A percentile compares a stretch with the other conserved stretches of the same genome.
Conservation (phyloP, 2,888 invertebrate genomes). For the Agrochola lychnidis region DNA sequence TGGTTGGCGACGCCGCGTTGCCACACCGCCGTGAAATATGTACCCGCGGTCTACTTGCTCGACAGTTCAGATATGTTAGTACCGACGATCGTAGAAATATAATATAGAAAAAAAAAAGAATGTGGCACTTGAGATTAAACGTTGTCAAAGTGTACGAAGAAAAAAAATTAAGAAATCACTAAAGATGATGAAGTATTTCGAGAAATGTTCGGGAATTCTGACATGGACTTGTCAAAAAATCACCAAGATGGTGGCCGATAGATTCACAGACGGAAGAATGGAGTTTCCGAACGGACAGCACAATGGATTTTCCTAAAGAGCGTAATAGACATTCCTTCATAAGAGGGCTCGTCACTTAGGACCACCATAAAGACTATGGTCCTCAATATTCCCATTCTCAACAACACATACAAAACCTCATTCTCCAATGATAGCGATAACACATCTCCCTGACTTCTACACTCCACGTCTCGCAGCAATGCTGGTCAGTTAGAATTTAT, state of each 20-base stretch:
- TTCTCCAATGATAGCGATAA: not conserved
- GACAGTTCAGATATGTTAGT: constrained; percentile 42
- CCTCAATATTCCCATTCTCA: not conserved
- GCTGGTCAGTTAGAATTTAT: constrained; percentile 63
- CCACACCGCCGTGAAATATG: constrained; percentile 83
- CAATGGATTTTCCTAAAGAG: not conserved
- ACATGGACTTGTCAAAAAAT: not conserved
- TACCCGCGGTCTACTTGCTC: constrained; percentile 62
- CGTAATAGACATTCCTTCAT: not conserved
- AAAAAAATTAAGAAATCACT: not conserved
- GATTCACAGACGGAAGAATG: not conserved
- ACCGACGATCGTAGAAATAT: constrained; percentile 35
- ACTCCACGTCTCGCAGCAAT: constrained; percentile 18
- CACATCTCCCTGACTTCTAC: constrained; percentile 36
- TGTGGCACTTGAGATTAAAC: constrained; percentile 9
- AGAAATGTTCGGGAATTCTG: not conserved
- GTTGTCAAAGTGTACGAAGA: not conserved
- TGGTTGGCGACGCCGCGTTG: constrained; percentile 80
- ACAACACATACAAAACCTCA: not conserved
- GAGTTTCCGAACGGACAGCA: not conserved
- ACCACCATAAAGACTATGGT: not conserved
- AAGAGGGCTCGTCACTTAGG: too few relatives aligned
- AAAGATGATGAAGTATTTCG: not conserved
- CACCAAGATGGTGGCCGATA: not conserved
- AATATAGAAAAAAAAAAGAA: constrained; percentile 9